Conservation (phyloP, 1,140 invertebrate genomes). For the Cotesia chilonis region DNA sequence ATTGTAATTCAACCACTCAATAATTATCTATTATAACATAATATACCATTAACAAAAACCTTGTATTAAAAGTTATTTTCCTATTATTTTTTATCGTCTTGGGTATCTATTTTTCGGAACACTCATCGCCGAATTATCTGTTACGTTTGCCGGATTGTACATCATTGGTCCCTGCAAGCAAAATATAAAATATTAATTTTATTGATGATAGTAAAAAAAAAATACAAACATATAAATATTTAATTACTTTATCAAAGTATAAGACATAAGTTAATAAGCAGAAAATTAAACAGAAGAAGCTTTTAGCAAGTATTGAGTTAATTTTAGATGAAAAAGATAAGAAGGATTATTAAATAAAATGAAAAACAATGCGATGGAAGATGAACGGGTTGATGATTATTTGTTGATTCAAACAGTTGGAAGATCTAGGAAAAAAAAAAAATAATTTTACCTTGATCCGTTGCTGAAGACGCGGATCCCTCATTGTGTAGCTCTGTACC, state of each 20-base stretch:
- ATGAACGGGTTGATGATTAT: background rate
- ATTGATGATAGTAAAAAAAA: background rate
- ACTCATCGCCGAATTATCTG: constrained; percentile 53
- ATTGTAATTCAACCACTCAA: background rate
- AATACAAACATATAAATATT: too few relatives aligned
- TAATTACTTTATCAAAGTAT: too few relatives aligned
- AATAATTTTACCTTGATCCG: constrained; percentile 57
- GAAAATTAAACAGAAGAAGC: constrained; percentile 1
- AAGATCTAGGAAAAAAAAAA: background rate
- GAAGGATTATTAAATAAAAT: too few relatives aligned
- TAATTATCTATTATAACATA: constrained; percentile 14
- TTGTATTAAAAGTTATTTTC: constrained; percentile 40
- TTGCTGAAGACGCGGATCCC: constrained; percentile 62
- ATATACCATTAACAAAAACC: constrained; percentile 9
- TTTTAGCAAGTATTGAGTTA: too few relatives aligned
- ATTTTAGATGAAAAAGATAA: too few relatives aligned
- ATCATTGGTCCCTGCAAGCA: constrained; percentile 57
- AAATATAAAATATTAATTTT: constrained; percentile 22
- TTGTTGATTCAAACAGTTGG: background rate
- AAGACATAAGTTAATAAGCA: constrained; percentile 11
- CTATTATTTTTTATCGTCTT: constrained; percentile 51
- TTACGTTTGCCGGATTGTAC: constrained; percentile 55
- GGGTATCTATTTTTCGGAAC: constrained; percentile 50
- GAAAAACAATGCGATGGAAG: too few relatives aligned
- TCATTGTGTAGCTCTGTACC: constrained; percentile 70